Evolutionary conservation across 2,797 vertebrate genomes (phyloP), one percentile per base, ranked within the genome.

Genomic region (Amniataba percoides): DNA sequence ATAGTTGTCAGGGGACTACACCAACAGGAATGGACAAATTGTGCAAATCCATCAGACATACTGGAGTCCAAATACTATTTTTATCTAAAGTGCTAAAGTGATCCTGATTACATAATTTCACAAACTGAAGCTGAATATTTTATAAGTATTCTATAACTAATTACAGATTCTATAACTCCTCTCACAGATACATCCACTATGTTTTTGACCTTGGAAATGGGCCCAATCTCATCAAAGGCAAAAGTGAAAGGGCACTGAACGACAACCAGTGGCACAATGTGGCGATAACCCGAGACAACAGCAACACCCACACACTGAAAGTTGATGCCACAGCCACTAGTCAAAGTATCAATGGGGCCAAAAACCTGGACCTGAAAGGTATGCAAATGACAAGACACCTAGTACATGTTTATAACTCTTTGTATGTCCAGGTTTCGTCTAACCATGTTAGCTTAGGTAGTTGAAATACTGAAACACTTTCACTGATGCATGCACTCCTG

Each of bases 211-310:
- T 99, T 10, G 98, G 98, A 56, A 99, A 99, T 1, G 98, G 98
- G 2, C 97, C 97, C 25, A 97, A 99, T 65, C 96, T 99, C 83
- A 99, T 99, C 87, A 99, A 99, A 82, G 98, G 98, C 55, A 99
- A 98, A 89, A 99, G 97, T 23, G 97, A 97, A 36, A 94, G 95
- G 34, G 95, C 97, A n/a, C 93, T 99, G 65, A 98, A 99, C 77
- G 98, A 99, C 93, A 99, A 99, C 93, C 98, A 99, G 76, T 99
- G 98, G 98, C 98, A 99, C 89, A 98, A 99, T 0, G 98, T 99
- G 0, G 97, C 98, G 49, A 99, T 99, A 87, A 98, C 97, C 15
- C 93, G 98, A 63, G 98, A 99, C 90, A 99, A 98, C 94, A 99
- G 97, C 87, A 99, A 99, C 83, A 97, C 97, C 5, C 98, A 99